Conservation (phyloP, 2,888 invertebrate genomes). For the Eueremaeus valkanovi region DNA sequence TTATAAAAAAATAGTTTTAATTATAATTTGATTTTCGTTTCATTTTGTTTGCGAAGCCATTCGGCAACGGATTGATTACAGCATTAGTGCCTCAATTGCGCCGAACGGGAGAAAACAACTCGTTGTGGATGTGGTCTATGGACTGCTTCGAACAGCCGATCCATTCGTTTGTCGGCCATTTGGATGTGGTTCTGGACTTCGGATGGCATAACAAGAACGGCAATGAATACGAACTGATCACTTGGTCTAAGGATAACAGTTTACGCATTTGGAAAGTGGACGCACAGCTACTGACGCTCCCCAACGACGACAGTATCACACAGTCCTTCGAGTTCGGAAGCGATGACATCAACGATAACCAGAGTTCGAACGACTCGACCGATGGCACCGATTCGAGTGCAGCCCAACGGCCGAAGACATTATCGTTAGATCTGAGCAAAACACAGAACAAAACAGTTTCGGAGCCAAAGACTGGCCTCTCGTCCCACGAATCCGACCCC, state of each 20-base stretch:
- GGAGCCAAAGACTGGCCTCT: background rate
- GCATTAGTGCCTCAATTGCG: constrained; percentile 87
- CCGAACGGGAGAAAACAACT: constrained; percentile 70
- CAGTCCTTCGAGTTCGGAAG: constrained; percentile 3
- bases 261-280: constrained; percentile 86
- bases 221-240: constrained; percentile 75
- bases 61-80: constrained; percentile 84
- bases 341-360: constrained; percentile 19
- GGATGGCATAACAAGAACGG: constrained; percentile 71
- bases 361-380: background rate
- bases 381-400: constrained; percentile 1
- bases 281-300: constrained; percentile 61
- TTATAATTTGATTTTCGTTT: background rate
- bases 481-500: background rate
- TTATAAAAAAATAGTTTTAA: constrained; percentile 1
- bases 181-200: constrained; percentile 90
- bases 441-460: background rate
- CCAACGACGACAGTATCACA: constrained; percentile 5
- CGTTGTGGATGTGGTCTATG: constrained; percentile 71
- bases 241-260: constrained; percentile 92
- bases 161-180: constrained; percentile 88
- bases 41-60: no score
- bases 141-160: constrained; percentile 60
- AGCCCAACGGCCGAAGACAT: background rate
- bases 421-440: background rate